phyloP scores from a whole-genome alignment of 2,888 invertebrate genomes.

The Hypselothyrea guttata region DNA sequence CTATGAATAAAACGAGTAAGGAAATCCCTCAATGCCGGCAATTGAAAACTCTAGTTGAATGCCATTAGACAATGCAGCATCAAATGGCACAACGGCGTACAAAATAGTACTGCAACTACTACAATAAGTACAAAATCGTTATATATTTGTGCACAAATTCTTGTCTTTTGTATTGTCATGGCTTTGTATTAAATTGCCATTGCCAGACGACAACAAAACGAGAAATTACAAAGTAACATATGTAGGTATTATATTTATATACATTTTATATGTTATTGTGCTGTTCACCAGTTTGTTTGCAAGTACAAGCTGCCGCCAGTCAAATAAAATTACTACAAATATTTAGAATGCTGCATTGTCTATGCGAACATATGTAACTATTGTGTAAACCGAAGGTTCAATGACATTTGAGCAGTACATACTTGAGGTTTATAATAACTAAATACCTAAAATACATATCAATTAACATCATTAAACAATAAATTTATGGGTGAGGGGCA shows the following conservation, averaged over 20 bases:
- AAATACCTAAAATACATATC: too few species aligned
- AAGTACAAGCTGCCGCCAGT: slow-evolving; percentile 23
- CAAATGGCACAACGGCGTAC: slow-evolving; percentile 49
- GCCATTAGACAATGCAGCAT: slow-evolving; percentile 67
- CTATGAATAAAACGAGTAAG: slow-evolving; percentile 4
- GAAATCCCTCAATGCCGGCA: slow-evolving; percentile 44
- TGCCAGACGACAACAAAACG: slow-evolving; percentile 41
- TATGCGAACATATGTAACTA: slow-evolving; percentile 30
- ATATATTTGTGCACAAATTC: too few species aligned
- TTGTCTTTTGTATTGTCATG: slow-evolving; percentile 49
- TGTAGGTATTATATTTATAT: slow-evolving; percentile 1
- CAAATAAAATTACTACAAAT: slow-evolving; percentile 28
- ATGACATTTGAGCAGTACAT: slow-evolving; percentile 31
- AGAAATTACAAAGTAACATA: slow-evolving; percentile 6
- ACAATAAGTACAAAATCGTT: slow-evolving; percentile 3
- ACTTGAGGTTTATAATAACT: too few species aligned
- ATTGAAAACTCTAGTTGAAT: slow-evolving; percentile 57
- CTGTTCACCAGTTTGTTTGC: neutral
- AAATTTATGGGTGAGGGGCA: too few species aligned
- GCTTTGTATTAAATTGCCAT: slow-evolving; percentile 56
- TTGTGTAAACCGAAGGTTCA: slow-evolving; percentile 25
- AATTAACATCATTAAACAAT: too few species aligned
- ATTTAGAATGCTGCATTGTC: slow-evolving; percentile 35
- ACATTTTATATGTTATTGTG: neutral
- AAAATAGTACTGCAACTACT: slow-evolving; percentile 10